These are phyloP conservation scores for Parnassius apollo DNA, from an alignment of 2,888 invertebrate genomes.

Conservation along the genomic window DNA sequence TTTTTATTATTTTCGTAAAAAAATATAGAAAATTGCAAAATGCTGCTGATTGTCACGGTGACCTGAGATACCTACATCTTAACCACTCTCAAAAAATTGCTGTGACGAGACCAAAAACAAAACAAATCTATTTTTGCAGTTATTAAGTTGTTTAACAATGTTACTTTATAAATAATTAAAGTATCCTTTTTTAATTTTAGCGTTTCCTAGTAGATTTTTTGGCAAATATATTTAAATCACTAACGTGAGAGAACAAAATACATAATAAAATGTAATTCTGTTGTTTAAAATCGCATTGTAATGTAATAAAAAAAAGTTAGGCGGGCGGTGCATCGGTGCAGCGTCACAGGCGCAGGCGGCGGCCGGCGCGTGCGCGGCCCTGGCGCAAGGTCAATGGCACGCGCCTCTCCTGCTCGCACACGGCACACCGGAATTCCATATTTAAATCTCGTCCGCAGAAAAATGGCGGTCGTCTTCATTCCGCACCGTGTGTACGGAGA, in stretches of 20 bases:
- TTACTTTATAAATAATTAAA: too few species aligned
- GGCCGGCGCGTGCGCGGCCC: constrained; percentile 71
- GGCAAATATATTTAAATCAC: too few species aligned
- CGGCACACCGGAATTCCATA: constrained; percentile 82
- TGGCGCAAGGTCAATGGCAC: constrained; percentile 80
- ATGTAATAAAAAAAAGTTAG: constrained; percentile 26
- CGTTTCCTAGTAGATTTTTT: too few species aligned
- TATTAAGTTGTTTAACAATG: too few species aligned
- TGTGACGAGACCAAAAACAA: too few species aligned
- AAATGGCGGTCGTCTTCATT: constrained; percentile 78
- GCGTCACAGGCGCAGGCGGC: constrained; percentile 46
- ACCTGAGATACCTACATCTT: too few species aligned
- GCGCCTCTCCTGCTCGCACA: constrained; percentile 79
- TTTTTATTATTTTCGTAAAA: too few species aligned
- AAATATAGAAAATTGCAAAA: too few species aligned
- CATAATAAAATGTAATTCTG: background rate
- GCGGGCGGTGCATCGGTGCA: constrained; percentile 35
- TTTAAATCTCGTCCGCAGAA: constrained; percentile 82
- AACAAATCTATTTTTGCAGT: too few species aligned
- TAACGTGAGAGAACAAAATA: background rate
- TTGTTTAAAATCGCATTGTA: constrained; percentile 5
- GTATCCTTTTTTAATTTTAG: too few species aligned
- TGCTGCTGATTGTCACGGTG: too few species aligned
- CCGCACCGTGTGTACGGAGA: constrained; percentile 72
- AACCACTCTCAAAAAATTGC: too few species aligned